Evolutionary conservation across 2,113 vertebrate species (phyloP), one percentile per base, ranked within the genome.

Genomic region (Oryzias curvinotus): DNA sequence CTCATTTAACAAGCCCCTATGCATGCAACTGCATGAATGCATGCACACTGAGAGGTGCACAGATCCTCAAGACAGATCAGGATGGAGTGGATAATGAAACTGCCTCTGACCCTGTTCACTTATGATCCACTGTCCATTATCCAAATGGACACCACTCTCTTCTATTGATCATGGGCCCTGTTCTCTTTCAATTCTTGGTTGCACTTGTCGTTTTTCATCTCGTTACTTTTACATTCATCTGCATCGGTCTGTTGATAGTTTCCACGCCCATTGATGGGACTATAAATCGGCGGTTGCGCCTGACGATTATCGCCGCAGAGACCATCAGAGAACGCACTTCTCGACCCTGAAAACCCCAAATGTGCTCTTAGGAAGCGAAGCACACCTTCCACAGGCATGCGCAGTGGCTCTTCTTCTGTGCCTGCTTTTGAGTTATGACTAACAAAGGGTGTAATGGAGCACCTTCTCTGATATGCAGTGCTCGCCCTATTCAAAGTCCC

Each of bases 51-150:
- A 51, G 44, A 54, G 57, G 69, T 49, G 43, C 48, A 7, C 36
- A 21, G 15, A 42, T 50, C n/a, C 71, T 58, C 71, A 71, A 71
- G 85, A 80, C 77, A 26, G 71, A 75, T 73, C 71, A 67, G 78
- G 77, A 89, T 83, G 73, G 81, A 90, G 90, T 88, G 90, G 87
- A 90, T 91, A 90, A 92, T 92, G 90, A 91, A 93, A 91, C 92
- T 75, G 92, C 90, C 85, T 82, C 75, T 93, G 94, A 93, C 88
- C 86, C 88, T 88, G 85, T 91, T 86, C 88, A 83, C 86, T 92
- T 92, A 93, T 92, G 92, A 94, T 92, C 75, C 83, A 77, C 91
- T 91, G 90, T 93, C 95, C 93, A 95, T 97, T 98, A 97, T 90
- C 91, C 89, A 96, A 96, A 95, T 95, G 92, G 93, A 93, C 92